Conservation (phyloP, 2,797 vertebrate genomes). For the Diplodus puntazzo region DNA sequence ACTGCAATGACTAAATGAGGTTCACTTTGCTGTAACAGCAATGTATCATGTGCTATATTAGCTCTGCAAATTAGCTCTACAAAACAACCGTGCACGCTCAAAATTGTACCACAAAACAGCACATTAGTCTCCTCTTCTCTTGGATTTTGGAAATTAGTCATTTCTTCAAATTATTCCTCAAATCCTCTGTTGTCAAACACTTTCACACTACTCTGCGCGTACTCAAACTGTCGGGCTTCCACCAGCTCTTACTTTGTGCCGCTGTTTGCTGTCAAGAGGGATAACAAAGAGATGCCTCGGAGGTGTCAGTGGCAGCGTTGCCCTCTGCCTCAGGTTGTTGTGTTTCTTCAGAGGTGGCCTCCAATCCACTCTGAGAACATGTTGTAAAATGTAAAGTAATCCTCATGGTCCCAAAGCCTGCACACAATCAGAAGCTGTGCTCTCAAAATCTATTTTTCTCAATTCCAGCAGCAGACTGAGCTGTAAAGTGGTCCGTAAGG, state of each 20-base stretch:
- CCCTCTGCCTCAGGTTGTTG: background rate
- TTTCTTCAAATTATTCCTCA: background rate
- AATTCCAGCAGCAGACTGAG: background rate
- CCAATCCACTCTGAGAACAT: background rate
- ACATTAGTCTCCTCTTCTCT: background rate
- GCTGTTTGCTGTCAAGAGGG: background rate
- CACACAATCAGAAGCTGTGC: too few relatives aligned
- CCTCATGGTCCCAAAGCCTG: background rate
- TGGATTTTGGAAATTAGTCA: background rate
- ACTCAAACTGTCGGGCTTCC: background rate
- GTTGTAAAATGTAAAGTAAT: background rate
- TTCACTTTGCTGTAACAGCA: background rate
- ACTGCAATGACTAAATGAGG: background rate
- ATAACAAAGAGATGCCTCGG: too few relatives aligned
- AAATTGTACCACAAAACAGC: background rate
- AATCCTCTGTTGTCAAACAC: background rate
- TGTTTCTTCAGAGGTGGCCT: background rate
- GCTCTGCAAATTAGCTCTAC: background rate
- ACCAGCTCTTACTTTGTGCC: slow-evolving; percentile 1
- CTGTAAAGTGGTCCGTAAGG: background rate
- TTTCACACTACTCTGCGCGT: too few relatives aligned
- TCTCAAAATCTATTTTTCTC: background rate
- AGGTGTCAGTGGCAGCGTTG: background rate
- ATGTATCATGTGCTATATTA: background rate
- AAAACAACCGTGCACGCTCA: background rate